Conservation (phyloP, 2,113 vertebrate genomes). For the Hemicordylus capensis region DNA sequence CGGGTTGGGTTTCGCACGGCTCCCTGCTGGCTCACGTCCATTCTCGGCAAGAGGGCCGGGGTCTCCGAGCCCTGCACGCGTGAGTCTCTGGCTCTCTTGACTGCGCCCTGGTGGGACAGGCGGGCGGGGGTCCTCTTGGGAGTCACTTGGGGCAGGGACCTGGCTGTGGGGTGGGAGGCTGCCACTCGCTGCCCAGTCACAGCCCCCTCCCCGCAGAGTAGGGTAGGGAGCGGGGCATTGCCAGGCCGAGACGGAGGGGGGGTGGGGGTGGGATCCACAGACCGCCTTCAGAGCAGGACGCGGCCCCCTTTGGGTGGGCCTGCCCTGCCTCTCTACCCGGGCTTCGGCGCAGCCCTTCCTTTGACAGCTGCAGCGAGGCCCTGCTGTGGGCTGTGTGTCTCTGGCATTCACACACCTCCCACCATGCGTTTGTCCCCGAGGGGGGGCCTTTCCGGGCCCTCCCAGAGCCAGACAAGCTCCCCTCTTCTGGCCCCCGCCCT, state of each 20-base stretch:
- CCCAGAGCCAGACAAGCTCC: background rate
- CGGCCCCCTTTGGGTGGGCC: background rate
- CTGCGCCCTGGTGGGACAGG: background rate
- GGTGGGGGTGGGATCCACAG: background rate
- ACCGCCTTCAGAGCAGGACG: background rate
- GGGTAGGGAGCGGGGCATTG: background rate
- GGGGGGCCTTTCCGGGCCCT: too few relatives aligned
- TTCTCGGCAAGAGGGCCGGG: background rate
- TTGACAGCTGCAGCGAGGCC: background rate
- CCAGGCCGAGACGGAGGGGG: background rate
- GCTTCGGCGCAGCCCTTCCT: background rate
- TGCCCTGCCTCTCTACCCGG: background rate
- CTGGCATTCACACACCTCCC: background rate
- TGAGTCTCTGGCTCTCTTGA: background rate
- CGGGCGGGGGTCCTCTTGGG: background rate
- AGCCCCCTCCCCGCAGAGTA: background rate
- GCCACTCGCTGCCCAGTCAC: background rate
- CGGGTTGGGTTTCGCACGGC: background rate
- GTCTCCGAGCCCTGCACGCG: background rate
- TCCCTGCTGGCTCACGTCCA: background rate
- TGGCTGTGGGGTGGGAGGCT: background rate
- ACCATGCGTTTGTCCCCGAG: background rate
- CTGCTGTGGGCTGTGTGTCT: conserved; percentile 39
- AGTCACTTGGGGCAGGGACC: background rate
- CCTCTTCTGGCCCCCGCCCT: background rate